These are phyloP conservation scores for Fabriciana adippe DNA, from an alignment of 2,888 invertebrate genomes.

Conservation along the genomic window DNA sequence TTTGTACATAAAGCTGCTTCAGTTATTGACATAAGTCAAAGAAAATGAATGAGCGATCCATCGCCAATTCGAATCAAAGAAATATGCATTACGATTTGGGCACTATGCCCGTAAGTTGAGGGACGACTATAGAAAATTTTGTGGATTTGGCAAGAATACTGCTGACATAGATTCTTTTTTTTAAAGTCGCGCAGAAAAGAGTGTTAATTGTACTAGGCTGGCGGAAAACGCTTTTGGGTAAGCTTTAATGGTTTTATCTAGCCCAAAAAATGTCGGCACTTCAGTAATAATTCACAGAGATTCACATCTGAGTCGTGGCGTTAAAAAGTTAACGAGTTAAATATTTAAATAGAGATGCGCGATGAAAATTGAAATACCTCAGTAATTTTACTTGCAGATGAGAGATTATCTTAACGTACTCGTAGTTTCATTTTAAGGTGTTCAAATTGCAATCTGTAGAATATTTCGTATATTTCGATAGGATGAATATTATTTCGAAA, in stretches of 20 bases:
- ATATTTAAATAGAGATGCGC: constrained; percentile 40
- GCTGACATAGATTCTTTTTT: constrained; percentile 52
- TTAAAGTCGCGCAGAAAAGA: constrained; percentile 46
- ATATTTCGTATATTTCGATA: too few species aligned
- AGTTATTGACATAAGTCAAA: constrained; percentile 2
- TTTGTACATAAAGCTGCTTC: neutral
- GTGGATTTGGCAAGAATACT: constrained; percentile 54
- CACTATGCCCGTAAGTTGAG: constrained; percentile 49
- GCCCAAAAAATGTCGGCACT: constrained; percentile 48
- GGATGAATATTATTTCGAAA: constrained; percentile 4
- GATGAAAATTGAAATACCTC: constrained; percentile 36
- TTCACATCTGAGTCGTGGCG: constrained; percentile 37
- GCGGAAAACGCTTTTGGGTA: constrained; percentile 43
- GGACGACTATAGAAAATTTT: constrained; percentile 43
- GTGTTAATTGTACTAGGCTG: constrained; percentile 54
- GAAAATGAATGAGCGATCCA: constrained; percentile 26
- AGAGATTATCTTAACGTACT: constrained; percentile 25
- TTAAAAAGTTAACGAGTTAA: constrained; percentile 40
- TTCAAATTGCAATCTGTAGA: constrained; percentile 12
- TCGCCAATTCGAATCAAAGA: constrained; percentile 11
- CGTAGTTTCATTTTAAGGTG: constrained; percentile 20
- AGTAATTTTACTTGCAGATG: constrained; percentile 51
- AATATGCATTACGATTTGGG: constrained; percentile 50
- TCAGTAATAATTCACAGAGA: constrained; percentile 45
- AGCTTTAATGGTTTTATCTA: constrained; percentile 51